phyloP scores from a whole-genome alignment of 2,797 vertebrate species.

The Spinibarbus caldwelli region DNA sequence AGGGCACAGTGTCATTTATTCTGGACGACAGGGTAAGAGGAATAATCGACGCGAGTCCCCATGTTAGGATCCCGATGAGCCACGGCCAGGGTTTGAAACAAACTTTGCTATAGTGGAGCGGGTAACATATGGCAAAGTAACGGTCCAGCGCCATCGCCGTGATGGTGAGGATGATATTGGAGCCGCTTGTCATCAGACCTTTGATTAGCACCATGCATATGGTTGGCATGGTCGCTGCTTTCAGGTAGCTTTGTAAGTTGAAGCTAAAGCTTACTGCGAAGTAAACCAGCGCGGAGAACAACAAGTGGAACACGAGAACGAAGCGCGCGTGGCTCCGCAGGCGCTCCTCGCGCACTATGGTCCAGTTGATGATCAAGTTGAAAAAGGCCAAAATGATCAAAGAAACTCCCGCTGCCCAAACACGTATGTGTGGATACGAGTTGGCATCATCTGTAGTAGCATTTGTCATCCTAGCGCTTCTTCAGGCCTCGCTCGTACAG shows the following conservation, averaged over 20 bases:
- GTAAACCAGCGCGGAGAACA: conserved; percentile 75
- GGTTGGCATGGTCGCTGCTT: background rate
- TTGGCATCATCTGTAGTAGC: background rate
- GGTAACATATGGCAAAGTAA: conserved; percentile 76
- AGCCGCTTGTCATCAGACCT: conserved; percentile 74
- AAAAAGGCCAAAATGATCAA: conserved; percentile 77
- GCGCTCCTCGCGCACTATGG: conserved; percentile 71
- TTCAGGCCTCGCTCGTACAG: conserved; percentile 9
- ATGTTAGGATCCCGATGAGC: conserved; percentile 73
- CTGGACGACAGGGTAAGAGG: conserved; percentile 66
- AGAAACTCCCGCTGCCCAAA: conserved; percentile 75
- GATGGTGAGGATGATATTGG: conserved; percentile 80
- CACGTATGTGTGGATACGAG: conserved; percentile 68
- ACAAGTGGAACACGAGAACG: conserved; percentile 78
- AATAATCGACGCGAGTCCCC: conserved; percentile 72
- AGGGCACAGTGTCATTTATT: background rate
- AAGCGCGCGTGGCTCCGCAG: conserved; percentile 77
- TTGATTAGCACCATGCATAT: conserved; percentile 70
- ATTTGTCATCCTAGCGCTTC: conserved; percentile 3
- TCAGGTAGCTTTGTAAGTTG: conserved; percentile 71
- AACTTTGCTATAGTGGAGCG: conserved; percentile 71
- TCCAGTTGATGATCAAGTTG: conserved; percentile 79
- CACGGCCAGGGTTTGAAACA: conserved; percentile 70
- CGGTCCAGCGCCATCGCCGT: conserved; percentile 82
- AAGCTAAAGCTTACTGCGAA: conserved; percentile 75